A percentile compares a stretch with the other conserved stretches of the same genome.
phyloP scores from a whole-genome alignment of 1,140 invertebrate genomes.

The Drosophila obscura region DNA sequence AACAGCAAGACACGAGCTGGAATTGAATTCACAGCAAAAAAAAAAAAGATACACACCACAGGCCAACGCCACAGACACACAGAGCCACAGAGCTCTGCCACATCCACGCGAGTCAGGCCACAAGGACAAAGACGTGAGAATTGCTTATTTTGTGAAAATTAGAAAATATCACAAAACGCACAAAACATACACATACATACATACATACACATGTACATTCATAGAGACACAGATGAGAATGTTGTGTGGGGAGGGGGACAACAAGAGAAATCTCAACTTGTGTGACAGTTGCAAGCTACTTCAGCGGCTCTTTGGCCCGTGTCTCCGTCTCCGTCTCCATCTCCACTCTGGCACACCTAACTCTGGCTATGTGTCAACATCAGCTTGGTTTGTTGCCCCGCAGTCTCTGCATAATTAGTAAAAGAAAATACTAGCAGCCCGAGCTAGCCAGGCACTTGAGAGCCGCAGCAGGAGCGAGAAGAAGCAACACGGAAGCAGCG shows the following conservation, averaged over 20 bases:
- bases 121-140: slow-evolving; percentile 74
- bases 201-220: slow-evolving; percentile 4
- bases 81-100: no score
- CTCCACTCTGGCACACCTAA: slow-evolving; percentile 19
- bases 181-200: slow-evolving; percentile 22
- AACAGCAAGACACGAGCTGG: slow-evolving; percentile 45
- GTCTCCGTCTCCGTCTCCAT: slow-evolving; percentile 2
- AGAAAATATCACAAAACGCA: slow-evolving; percentile 73
- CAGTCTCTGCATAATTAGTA: slow-evolving; percentile 75
- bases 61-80: slow-evolving; percentile 42
- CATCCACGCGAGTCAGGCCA: slow-evolving; percentile 11
- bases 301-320: slow-evolving; percentile 43
- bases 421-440: slow-evolving; percentile 30
- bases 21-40: slow-evolving; percentile 64
- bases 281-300: slow-evolving; percentile 74
- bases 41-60: slow-evolving; percentile 22
- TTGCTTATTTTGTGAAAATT: slow-evolving; percentile 81
- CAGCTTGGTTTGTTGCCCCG: slow-evolving; percentile 63
- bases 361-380: slow-evolving; percentile 56
- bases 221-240: neutral
- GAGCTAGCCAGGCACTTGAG: slow-evolving; percentile 53
- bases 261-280: slow-evolving; percentile 41
- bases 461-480: neutral
- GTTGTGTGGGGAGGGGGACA: slow-evolving; percentile 2
- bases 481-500: slow-evolving; percentile 64